phyloP scores from a whole-genome alignment of 2,888 invertebrate genomes.

The Leptura quadrifasciata region DNA sequence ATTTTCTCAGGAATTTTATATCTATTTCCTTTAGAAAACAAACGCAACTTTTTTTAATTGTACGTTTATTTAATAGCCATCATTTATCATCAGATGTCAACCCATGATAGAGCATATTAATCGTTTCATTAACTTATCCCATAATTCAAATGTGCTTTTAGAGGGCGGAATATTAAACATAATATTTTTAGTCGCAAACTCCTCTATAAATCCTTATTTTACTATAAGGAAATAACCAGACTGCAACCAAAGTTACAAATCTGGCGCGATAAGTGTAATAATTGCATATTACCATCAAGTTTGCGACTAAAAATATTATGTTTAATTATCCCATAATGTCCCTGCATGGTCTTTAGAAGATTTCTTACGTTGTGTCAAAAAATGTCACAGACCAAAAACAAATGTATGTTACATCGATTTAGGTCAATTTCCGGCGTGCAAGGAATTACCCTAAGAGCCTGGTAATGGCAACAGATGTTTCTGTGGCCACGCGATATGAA shows the following conservation, averaged over 20 bases:
- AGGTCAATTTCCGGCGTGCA: constrained; percentile 7
- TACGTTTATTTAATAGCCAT: not conserved
- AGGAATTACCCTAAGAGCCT: not conserved
- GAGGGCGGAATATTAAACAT: no score
- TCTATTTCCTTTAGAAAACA: not conserved
- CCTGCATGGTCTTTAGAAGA: constrained; percentile 7
- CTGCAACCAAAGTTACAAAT: no score
- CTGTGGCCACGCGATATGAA: no score
- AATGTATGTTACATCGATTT: constrained; percentile 8
- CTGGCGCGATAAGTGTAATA: no score
- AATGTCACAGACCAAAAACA: constrained; percentile 7
- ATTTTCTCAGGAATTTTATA: not conserved
- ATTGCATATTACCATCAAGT: no score
- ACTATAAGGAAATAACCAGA: no score
- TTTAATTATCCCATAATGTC: constrained; percentile 7
- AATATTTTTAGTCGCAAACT: no score
- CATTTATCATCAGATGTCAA: not conserved
- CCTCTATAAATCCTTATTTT: no score
- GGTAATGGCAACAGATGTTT: no score
- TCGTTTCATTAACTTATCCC: constrained; percentile 23
- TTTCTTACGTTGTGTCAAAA: constrained; percentile 13
- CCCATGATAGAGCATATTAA: constrained; percentile 25
- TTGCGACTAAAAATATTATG: no score
- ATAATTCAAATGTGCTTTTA: no score
- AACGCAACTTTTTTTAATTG: no score